Percentiles rank a stretch among this genome's conserved stretches.
Conservation (phyloP, 2,888 invertebrate species). For the Mesorhabditis belari region DNA sequence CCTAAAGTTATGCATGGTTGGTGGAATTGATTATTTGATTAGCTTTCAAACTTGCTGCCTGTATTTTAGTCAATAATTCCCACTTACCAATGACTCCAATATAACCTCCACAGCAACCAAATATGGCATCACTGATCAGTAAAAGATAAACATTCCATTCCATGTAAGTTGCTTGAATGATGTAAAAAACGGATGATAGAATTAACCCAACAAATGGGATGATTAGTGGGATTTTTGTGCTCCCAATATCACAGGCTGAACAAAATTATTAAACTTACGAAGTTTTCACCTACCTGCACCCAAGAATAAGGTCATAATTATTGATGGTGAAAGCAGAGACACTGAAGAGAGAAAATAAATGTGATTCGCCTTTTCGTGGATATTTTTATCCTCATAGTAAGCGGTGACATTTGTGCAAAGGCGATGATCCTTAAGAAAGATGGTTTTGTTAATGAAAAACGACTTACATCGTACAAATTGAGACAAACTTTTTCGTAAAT, state of each 20-base stretch:
- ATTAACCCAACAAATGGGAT: conserved; percentile 53
- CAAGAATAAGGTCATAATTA: conserved; percentile 51
- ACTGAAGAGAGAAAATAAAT: conserved; percentile 53
- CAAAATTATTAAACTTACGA: conserved; percentile 3
- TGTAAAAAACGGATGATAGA: conserved; percentile 40
- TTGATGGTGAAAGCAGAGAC: conserved; percentile 52
- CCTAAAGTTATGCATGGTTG: conserved; percentile 24
- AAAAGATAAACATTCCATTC: conserved; percentile 45
- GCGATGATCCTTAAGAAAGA: conserved; percentile 20
- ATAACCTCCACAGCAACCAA: conserved; percentile 54
- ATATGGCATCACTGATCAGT: conserved; percentile 53
- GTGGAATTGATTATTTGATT: no score
- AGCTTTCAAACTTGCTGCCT: no score
- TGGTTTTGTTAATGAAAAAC: no score
- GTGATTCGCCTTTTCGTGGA: conserved; percentile 53
- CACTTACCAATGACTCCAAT: conserved; percentile 52
- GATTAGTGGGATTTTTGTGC: conserved; percentile 55
- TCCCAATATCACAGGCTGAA: conserved; percentile 53
- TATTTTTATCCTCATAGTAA: conserved; percentile 39
- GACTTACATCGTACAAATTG: no score
- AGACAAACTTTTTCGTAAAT: no score
- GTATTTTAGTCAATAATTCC: no score
- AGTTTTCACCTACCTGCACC: conserved; percentile 42
- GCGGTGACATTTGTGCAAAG: conserved; percentile 33
- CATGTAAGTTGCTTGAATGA: conserved; percentile 51